Evolutionary conservation across 2,888 invertebrate species (phyloP).

Genomic region (Idaea aversata): DNA sequence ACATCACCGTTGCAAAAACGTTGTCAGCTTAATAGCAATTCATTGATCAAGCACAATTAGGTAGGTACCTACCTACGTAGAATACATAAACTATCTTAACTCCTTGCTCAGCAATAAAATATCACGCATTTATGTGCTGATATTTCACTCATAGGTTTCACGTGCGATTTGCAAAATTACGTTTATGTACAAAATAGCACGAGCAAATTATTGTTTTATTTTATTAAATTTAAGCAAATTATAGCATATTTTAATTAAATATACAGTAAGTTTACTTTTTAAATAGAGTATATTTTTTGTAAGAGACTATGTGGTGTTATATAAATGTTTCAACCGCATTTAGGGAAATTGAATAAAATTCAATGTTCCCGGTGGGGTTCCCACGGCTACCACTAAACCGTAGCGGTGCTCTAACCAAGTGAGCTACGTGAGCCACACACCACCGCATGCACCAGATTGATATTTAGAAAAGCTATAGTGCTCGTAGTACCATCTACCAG

Average conservation of each 20-base stretch:
- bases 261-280: background rate
- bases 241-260: background rate
- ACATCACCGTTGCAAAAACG: slow-evolving; percentile 34
- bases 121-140: background rate
- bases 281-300: no score
- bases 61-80: background rate
- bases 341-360: no score
- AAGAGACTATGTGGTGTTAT: no score
- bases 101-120: background rate
- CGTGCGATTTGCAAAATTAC: background rate
- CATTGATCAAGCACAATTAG: background rate
- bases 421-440: no score
- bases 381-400: no score
- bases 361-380: no score
- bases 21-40: slow-evolving; percentile 13
- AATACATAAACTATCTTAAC: background rate
- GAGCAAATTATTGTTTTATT: background rate
- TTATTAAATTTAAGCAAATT: background rate
- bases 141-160: background rate
- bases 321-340: no score
- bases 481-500: no score
- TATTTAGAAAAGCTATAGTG: no score
- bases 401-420: no score
- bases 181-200: background rate
- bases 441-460: no score